A percentile compares a stretch with the other conserved stretches of the same genome.
Conservation (phyloP, 2,113 vertebrate species). For the Physeter macrocephalus region DNA sequence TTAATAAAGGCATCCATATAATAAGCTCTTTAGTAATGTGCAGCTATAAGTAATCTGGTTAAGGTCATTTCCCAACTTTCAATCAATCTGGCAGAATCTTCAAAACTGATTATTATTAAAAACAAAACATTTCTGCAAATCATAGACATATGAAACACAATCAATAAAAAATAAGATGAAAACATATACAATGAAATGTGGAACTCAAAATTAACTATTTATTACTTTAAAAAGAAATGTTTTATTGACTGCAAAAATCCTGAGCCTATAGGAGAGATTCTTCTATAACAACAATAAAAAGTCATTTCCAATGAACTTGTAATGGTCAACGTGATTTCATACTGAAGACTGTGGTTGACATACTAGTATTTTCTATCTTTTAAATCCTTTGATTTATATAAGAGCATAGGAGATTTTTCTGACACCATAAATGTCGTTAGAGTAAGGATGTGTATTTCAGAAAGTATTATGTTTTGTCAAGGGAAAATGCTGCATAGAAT, state of each 20-base stretch:
- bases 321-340: background rate
- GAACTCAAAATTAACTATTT: background rate
- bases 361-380: slow-evolving; percentile 15
- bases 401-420: background rate
- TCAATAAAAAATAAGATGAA: background rate
- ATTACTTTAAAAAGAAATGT: background rate
- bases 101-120: background rate
- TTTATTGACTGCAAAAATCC: background rate
- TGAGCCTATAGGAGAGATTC: background rate
- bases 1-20: background rate
- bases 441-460: background rate
- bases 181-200: background rate
- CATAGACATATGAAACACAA: background rate
- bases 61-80: background rate
- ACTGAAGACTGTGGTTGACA: background rate
- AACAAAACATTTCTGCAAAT: background rate
- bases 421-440: background rate
- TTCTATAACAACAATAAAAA: background rate
- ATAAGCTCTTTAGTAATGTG: background rate
- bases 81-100: background rate
- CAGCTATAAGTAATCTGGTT: background rate
- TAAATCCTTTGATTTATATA: background rate
- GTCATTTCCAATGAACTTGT: background rate
- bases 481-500: background rate
- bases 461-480: background rate